Percentiles rank a stretch among this genome's conserved stretches.
Conservation (phyloP, 2,113 vertebrate genomes). For the Oriolus oriolus region DNA sequence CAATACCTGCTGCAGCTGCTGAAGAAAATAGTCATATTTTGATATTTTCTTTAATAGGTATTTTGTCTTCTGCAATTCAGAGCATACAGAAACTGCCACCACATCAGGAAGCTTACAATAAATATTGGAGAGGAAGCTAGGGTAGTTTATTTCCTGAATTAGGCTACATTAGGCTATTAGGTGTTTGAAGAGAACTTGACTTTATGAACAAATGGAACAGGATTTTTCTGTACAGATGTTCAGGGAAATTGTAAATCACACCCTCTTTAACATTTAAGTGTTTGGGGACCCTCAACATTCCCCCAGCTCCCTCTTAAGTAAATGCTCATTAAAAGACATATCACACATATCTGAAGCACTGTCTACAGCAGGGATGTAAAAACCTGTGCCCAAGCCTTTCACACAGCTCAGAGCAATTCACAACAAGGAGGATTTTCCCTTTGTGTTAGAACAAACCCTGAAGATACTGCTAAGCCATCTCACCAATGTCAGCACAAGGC, state of each 20-base stretch:
- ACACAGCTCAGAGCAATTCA: not conserved
- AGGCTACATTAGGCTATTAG: not conserved
- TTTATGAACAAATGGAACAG: not conserved
- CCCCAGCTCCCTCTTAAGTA: not conserved
- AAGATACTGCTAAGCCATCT: not conserved
- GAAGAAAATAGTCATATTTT: not conserved
- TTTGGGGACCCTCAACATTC: not conserved
- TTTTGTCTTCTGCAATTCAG: not conserved
- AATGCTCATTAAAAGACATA: not conserved
- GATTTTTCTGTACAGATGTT: not conserved
- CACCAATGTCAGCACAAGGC: not conserved
- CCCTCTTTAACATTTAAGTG: not conserved
- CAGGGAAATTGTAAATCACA: not conserved
- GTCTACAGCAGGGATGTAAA: rapidly evolving
- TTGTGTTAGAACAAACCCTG: not conserved
- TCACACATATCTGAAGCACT: not conserved
- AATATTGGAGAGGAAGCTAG: not conserved
- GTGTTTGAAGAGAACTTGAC: not conserved
- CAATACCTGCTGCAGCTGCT: not conserved
- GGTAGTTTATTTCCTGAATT: not conserved
- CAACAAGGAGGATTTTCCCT: not conserved
- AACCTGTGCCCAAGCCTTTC: not conserved
- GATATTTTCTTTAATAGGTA: not conserved
- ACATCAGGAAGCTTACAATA: not conserved
- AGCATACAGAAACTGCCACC: not conserved